phyloP scores from a whole-genome alignment of 2,113 vertebrate genomes.

The Lethenteron reissneri region DNA sequence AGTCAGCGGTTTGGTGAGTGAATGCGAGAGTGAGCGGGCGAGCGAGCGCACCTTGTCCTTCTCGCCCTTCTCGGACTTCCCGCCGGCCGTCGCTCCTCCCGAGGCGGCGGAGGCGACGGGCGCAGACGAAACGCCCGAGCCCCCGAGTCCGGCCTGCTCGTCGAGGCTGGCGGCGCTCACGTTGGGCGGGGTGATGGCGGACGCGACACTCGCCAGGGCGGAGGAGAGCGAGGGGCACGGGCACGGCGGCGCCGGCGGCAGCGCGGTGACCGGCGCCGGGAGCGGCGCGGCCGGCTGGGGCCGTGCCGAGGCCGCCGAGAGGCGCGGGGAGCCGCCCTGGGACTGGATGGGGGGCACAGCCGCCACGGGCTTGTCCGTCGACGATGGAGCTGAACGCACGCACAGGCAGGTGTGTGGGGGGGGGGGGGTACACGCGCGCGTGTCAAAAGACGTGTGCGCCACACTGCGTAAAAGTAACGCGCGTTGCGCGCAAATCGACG shows the following conservation, averaged over 20 bases:
- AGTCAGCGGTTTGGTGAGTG: too few relatives aligned
- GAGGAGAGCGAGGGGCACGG: slow-evolving; percentile 40
- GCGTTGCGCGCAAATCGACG: too few relatives aligned
- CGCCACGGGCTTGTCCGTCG: slow-evolving; percentile 23
- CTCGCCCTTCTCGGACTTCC: slow-evolving; percentile 43
- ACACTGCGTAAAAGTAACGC: too few relatives aligned
- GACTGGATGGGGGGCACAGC: slow-evolving; percentile 47
- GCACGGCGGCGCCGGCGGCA: slow-evolving; percentile 17
- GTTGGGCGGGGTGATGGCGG: slow-evolving; percentile 60
- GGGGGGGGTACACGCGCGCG: not conserved
- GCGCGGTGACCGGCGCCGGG: slow-evolving; percentile 28
- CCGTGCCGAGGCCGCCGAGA: slow-evolving; percentile 33
- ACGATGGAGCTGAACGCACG: not conserved
- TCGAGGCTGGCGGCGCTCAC: slow-evolving; percentile 47
- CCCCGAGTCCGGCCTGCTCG: slow-evolving; percentile 21
- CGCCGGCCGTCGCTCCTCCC: slow-evolving; percentile 14
- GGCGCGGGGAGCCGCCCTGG: slow-evolving; percentile 55
- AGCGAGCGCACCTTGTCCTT: slow-evolving; percentile 44
- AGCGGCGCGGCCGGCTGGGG: slow-evolving; percentile 44
- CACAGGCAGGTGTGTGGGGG: not conserved
- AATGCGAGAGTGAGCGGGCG: too few relatives aligned
- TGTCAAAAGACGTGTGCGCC: too few relatives aligned
- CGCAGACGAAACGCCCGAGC: slow-evolving; percentile 21
- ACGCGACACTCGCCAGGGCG: slow-evolving; percentile 27
- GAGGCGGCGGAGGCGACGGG: slow-evolving; percentile 23